Percentiles rank a stretch among this genome's conserved stretches.
Conservation (phyloP, 2,797 vertebrate species). For the Botia kubotai region DNA sequence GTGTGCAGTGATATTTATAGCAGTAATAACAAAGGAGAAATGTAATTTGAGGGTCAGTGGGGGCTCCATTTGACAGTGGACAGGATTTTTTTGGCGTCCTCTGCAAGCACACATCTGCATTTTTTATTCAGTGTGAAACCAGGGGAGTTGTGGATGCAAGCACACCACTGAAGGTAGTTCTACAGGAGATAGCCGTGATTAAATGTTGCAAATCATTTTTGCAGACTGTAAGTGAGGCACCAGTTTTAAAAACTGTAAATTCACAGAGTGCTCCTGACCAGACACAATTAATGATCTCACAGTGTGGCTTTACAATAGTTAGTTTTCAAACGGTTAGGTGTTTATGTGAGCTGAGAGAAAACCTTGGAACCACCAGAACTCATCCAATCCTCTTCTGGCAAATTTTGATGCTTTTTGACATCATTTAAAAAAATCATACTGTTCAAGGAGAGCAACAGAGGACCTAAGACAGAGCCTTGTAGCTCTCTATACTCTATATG, state of each 20-base stretch:
- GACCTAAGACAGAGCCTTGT: no score
- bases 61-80: conserved; percentile 41
- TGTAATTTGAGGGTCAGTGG: conserved; percentile 58
- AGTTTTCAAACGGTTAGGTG: neutral
- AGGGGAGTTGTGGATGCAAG: conserved; percentile 15
- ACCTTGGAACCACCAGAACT: neutral
- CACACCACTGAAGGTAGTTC: conserved; percentile 36
- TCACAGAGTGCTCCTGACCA: conserved; percentile 26
- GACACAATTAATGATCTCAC: conserved; percentile 36
- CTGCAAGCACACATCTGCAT: conserved; percentile 41
- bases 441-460: no score
- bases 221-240: conserved; percentile 32
- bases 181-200: conserved; percentile 46
- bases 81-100: conserved; percentile 55
- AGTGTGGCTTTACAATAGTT: conserved; percentile 32
- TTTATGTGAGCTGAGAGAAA: neutral
- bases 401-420: no score
- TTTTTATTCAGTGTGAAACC: conserved; percentile 26
- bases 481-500: no score
- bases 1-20: conserved; percentile 64
- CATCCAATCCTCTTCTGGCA: conserved; percentile 16
- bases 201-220: conserved; percentile 50
- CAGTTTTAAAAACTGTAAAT: conserved; percentile 28
- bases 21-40: conserved; percentile 64
- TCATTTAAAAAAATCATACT: no score